A percentile compares a stretch with the other conserved stretches of the same genome.
Evolutionary conservation across 2,113 vertebrate species (phyloP).

Genomic region (Epinephelus fuscoguttatus): DNA sequence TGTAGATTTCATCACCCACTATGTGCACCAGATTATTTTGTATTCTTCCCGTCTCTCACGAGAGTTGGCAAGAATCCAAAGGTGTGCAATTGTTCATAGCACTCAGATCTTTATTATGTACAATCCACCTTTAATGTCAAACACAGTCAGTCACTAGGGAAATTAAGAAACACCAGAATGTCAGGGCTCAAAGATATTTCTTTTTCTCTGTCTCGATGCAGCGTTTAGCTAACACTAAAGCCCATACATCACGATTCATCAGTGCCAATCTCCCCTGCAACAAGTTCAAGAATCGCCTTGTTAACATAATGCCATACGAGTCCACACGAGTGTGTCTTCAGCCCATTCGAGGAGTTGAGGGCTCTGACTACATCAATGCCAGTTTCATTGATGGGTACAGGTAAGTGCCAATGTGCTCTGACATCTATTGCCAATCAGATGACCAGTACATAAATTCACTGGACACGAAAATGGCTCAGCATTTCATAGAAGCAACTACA

Average conservation of each 20-base stretch:
- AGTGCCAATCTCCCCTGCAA: constrained; percentile 99
- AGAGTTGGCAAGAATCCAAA: background rate
- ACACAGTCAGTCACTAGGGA: constrained; percentile 18
- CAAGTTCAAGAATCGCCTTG: constrained; percentile 99
- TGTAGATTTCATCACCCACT: constrained; percentile 19
- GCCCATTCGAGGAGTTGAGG: constrained; percentile 98
- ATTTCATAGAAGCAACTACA: background rate
- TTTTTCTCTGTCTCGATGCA: constrained; percentile 72
- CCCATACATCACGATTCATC: constrained; percentile 99
- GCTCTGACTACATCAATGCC: constrained; percentile 99
- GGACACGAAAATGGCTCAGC: background rate
- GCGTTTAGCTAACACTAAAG: constrained; percentile 99
- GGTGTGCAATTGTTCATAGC: constrained; percentile 30
- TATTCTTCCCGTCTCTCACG: constrained; percentile 3
- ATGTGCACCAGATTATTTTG: constrained; percentile 22
- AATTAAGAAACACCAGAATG: constrained; percentile 20
- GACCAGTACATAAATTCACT: background rate
- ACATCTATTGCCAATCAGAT: background rate
- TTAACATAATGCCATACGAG: constrained; percentile 99
- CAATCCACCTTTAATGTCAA: constrained; percentile 42
- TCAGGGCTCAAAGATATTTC: constrained; percentile 5
- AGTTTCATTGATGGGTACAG: constrained; percentile 99
- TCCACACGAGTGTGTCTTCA: constrained; percentile 98
- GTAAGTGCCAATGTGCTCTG: constrained; percentile 75
- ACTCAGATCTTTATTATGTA: constrained; percentile 38